These are phyloP conservation scores for Acanthacorydalis orientalis DNA, from an alignment of 2,888 invertebrate species.

Conservation along the genomic window DNA sequence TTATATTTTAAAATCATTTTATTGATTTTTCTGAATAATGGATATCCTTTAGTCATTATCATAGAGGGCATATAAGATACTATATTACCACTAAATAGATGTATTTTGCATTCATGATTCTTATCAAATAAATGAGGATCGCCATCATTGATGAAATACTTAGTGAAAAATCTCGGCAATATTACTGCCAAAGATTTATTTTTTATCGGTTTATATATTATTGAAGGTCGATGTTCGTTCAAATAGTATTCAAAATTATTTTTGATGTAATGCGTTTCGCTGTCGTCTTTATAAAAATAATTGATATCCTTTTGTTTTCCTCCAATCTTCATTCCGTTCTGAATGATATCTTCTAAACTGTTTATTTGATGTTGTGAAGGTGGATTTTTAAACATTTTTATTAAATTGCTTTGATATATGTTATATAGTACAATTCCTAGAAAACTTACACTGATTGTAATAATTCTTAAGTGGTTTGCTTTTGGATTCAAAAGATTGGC, in stretches of 20 bases:
- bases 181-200: not conserved
- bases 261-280: not conserved
- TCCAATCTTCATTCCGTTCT: constrained; percentile 29
- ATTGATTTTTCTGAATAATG: too few species aligned
- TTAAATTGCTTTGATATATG: constrained; percentile 39
- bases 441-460: constrained; percentile 33
- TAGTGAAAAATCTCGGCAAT: constrained; percentile 8
- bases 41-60: too few species aligned
- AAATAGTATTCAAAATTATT: constrained; percentile 4
- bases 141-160: not conserved
- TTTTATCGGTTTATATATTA: constrained; percentile 1
- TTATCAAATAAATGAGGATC: too few species aligned
- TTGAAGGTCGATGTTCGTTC: not conserved
- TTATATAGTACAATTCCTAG: constrained; percentile 35
- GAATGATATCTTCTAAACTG: constrained; percentile 31
- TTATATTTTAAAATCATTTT: too few species aligned
- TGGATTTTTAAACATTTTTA: constrained; percentile 36
- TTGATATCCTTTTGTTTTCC: constrained; percentile 25
- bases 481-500: constrained; percentile 32
- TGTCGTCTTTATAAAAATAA: constrained; percentile 18
- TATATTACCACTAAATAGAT: too few species aligned
- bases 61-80: too few species aligned
- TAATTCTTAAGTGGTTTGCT: constrained; percentile 30
- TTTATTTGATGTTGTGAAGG: constrained; percentile 34
- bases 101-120: too few species aligned